phyloP scores from a whole-genome alignment of 2,888 invertebrate species.

The Digitonthophagus gazella region DNA sequence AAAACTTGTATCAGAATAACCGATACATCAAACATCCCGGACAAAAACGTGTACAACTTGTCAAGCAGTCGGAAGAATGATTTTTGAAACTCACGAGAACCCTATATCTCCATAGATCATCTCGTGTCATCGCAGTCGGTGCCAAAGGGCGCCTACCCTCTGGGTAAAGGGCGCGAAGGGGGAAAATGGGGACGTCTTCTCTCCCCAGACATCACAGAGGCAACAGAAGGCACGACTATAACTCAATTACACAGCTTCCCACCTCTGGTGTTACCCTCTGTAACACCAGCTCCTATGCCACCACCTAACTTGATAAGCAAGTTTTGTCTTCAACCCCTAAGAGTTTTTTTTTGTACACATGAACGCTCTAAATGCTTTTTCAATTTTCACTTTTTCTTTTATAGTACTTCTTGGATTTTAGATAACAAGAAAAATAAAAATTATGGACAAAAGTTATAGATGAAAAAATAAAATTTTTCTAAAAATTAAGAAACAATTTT shows the following conservation, averaged over 20 bases:
- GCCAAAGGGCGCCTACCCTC: not conserved
- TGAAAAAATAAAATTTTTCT: no score
- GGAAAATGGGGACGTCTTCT: slow-evolving; percentile 25
- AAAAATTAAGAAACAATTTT: no score
- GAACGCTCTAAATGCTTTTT: not conserved
- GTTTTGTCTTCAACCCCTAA: not conserved
- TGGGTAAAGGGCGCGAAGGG: not conserved
- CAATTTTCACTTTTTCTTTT: no score
- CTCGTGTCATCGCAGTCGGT: slow-evolving; percentile 3
- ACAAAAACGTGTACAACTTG: slow-evolving; percentile 1
- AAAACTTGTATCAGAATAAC: not conserved
- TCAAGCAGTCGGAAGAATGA: not conserved
- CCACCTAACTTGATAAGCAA: slow-evolving; percentile 12
- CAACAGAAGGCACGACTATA: slow-evolving; percentile 48
- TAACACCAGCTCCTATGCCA: slow-evolving; percentile 9
- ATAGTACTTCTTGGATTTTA: no score
- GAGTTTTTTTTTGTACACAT: not conserved
- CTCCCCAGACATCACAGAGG: slow-evolving; percentile 40
- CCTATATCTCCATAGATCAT: slow-evolving; percentile 7
- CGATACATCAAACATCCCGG: not conserved
- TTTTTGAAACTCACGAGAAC: not conserved
- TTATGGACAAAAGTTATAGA: no score
- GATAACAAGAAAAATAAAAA: no score
- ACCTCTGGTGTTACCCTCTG: slow-evolving; percentile 35
- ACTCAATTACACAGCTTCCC: slow-evolving; percentile 49